Evolutionary conservation across 2,888 invertebrate genomes (phyloP).

Genomic region (Orthonevra nobilis): DNA sequence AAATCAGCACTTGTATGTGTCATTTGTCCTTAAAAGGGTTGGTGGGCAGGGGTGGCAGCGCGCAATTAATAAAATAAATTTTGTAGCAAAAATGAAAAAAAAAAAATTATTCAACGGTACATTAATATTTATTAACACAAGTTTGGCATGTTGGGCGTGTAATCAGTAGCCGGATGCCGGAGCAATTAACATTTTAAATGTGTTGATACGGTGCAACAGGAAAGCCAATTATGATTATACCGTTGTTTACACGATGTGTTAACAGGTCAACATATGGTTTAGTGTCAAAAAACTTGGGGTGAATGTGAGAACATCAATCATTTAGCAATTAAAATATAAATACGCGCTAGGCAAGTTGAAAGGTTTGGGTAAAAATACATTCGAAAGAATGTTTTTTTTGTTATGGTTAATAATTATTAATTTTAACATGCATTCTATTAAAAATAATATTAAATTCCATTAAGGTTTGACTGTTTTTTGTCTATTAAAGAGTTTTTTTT

Average conservation of each 20-base stretch:
- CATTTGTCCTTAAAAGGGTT: constrained; percentile 28
- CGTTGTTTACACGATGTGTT: constrained; percentile 51
- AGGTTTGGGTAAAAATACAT: too few relatives aligned
- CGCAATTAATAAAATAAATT: constrained; percentile 28
- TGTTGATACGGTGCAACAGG: constrained; percentile 21
- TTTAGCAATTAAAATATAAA: background rate
- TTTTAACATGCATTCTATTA: too few relatives aligned
- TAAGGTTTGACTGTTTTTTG: too few relatives aligned
- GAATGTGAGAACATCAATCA: constrained; percentile 28
- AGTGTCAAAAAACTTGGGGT: constrained; percentile 22
- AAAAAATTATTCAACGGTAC: constrained; percentile 58
- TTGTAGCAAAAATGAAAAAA: constrained; percentile 31
- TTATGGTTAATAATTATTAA: too few relatives aligned
- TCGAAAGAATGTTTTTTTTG: too few relatives aligned
- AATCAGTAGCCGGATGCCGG: constrained; percentile 43
- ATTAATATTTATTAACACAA: constrained; percentile 64
- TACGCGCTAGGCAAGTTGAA: too few relatives aligned
- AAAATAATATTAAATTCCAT: too few relatives aligned
- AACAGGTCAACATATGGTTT: constrained; percentile 28
- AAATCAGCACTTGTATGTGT: too few relatives aligned
- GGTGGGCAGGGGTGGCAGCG: background rate
- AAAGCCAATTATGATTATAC: constrained; percentile 54
- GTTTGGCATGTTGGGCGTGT: constrained; percentile 20
- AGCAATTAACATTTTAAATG: constrained; percentile 65
- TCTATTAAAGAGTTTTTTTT: too few relatives aligned